phyloP scores from a whole-genome alignment of 2,113 vertebrate genomes.

The Eonycteris spelaea region DNA sequence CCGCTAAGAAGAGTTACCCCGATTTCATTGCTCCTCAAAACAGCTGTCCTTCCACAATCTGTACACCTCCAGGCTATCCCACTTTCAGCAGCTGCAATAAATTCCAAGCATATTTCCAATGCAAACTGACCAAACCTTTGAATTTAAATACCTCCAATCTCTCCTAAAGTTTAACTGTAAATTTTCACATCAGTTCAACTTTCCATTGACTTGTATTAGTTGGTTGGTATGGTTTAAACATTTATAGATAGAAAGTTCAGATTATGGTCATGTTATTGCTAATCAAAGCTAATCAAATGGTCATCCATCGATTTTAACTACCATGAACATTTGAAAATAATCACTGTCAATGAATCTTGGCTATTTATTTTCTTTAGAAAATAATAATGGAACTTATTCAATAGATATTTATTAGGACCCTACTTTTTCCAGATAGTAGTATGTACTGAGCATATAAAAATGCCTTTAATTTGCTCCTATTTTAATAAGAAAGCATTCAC shows the following conservation, averaged over 20 bases:
- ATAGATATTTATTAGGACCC: background rate
- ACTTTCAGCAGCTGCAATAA: slow-evolving; percentile 63
- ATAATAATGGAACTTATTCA: background rate
- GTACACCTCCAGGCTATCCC: slow-evolving; percentile 62
- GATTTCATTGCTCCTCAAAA: slow-evolving; percentile 38
- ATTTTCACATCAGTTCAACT: slow-evolving; percentile 60
- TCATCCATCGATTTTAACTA: too few relatives aligned
- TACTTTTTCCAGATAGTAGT: background rate
- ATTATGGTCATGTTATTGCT: slow-evolving; percentile 42
- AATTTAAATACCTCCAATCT: slow-evolving; percentile 69
- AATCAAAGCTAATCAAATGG: slow-evolving; percentile 62
- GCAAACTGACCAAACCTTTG: slow-evolving; percentile 72
- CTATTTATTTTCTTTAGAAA: slow-evolving; percentile 44
- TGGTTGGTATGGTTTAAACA: slow-evolving; percentile 59
- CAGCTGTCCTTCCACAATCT: slow-evolving; percentile 49
- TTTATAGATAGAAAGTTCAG: slow-evolving; percentile 57
- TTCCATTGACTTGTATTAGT: slow-evolving; percentile 73
- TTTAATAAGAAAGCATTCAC: background rate
- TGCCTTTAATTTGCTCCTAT: background rate
- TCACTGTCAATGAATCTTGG: slow-evolving; percentile 4
- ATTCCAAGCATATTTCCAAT: slow-evolving; percentile 77
- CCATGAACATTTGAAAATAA: slow-evolving; percentile 34
- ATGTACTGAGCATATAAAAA: background rate
- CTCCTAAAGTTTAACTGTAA: slow-evolving; percentile 69
- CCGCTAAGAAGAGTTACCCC: slow-evolving; percentile 52